phyloP scores from a whole-genome alignment of 2,113 vertebrate species.

The Rhinoderma darwinii region DNA sequence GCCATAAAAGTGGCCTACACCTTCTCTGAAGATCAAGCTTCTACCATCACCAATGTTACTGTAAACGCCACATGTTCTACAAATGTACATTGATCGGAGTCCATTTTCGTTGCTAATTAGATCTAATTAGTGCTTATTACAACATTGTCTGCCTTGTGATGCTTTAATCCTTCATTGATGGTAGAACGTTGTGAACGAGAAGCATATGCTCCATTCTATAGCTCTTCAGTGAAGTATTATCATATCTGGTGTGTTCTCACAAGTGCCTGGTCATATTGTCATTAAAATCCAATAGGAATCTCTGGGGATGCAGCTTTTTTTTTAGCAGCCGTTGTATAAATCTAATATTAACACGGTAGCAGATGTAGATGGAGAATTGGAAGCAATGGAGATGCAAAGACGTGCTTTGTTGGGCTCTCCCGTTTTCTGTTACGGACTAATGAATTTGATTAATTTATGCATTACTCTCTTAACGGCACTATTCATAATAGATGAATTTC shows the following conservation, averaged over 20 bases:
- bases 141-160: not conserved
- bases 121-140: not conserved
- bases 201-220: slow-evolving; percentile 18
- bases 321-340: not conserved
- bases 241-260: not conserved
- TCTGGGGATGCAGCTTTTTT: not conserved
- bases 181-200: not conserved
- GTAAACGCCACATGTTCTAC: not conserved
- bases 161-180: not conserved
- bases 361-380: slow-evolving; percentile 23
- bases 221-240: not conserved
- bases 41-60: not conserved
- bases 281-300: slow-evolving; percentile 4
- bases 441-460: slow-evolving; percentile 29
- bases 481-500: slow-evolving; percentile 18
- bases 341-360: slow-evolving; percentile 15
- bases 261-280: slow-evolving; percentile 9
- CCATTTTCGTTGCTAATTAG: slow-evolving; percentile 22
- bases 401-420: not conserved
- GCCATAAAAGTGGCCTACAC: not conserved
- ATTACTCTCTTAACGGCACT: slow-evolving; percentile 16
- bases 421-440: slow-evolving; percentile 15
- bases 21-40: not conserved
- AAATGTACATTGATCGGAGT: not conserved
- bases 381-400: not conserved